Conservation (phyloP, 1,140 invertebrate species). For the Drosophila mayri region DNA sequence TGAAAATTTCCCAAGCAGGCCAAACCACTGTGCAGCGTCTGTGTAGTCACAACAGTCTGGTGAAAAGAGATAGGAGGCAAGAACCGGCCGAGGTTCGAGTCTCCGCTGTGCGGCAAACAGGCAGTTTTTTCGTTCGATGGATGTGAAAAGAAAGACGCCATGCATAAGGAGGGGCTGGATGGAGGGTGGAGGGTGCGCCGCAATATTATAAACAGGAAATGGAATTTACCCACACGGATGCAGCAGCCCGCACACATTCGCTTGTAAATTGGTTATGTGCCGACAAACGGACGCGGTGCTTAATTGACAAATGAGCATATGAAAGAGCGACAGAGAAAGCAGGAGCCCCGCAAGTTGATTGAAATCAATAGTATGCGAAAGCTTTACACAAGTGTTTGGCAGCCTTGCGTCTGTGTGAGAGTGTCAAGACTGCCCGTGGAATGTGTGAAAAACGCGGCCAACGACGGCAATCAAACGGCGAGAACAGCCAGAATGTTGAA, state of each 20-base stretch:
- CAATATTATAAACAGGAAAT: slow-evolving; percentile 82
- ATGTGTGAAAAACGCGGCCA: slow-evolving; percentile 82
- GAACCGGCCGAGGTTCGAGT: slow-evolving; percentile 28
- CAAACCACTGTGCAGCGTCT: slow-evolving; percentile 31
- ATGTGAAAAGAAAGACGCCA: slow-evolving; percentile 36
- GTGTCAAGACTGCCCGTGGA: slow-evolving; percentile 60
- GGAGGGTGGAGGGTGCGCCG: slow-evolving; percentile 31
- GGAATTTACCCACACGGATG: slow-evolving; percentile 75
- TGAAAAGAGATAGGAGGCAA: slow-evolving; percentile 16
- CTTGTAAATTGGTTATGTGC: slow-evolving; percentile 68
- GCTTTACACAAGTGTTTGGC: slow-evolving; percentile 59
- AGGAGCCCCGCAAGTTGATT: slow-evolving; percentile 69
- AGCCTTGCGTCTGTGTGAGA: slow-evolving; percentile 24
- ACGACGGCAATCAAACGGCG: slow-evolving; percentile 69
- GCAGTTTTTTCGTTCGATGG: slow-evolving; percentile 14
- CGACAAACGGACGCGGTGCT: slow-evolving; percentile 73
- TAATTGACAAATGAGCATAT: slow-evolving; percentile 78
- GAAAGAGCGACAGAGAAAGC: slow-evolving; percentile 37
- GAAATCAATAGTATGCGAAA: slow-evolving; percentile 76
- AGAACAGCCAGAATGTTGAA: slow-evolving; percentile 63
- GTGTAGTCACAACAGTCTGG: slow-evolving; percentile 4
- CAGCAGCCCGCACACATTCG: slow-evolving; percentile 23
- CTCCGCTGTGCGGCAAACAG: slow-evolving; percentile 29
- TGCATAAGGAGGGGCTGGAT: slow-evolving; percentile 22
- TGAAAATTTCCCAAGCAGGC: not conserved